Evolutionary conservation across 2,113 vertebrate species (phyloP), one percentile per base, ranked within the genome.

Genomic region (Rhinopomastus cyanomelas): DNA sequence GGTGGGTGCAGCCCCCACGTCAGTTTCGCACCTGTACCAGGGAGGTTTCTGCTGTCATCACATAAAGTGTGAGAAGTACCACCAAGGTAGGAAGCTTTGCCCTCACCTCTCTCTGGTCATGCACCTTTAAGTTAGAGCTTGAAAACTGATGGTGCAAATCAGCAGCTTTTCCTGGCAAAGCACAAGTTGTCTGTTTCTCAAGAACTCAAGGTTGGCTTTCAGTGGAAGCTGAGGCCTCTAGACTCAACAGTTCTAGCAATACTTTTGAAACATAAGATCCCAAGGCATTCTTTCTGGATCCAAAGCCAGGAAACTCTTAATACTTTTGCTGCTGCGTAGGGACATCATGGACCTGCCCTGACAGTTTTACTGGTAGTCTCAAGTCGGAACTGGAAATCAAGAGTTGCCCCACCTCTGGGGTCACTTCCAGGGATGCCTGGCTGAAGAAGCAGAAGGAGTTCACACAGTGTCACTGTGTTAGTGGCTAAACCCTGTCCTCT

Each of bases 41-140:
- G 4, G 29, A 29, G 13, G 42, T 39, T 46, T 48, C 29, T 25
- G 57, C 29, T 11, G 5, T 16, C 32, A 15, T 34, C 48, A 57
- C 3, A 0, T 6, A 26, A 56, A 36, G 53, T 32, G 34, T 3
- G n/a, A 8, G 14, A 12, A 57, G 9, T 6, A 7, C 4, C n/a
- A 22, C 18, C 68, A 68, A 49, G 19, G 26, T 13, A 7, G 51
- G 51, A 68, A 29, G n/a, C 34, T 12, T 1, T 7, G 29, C 66
- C 53, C 13, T 14, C 2, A 69, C 32, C 37, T 14, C 25, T 39
- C 12, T 27, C 36, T 42, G 37, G 51, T 36, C 60, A 27, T 20
- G 11, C 4, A 12, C n/a, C 57, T 71, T 56, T 57, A 56, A 37
- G 18, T 48, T 32, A 56, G 39, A 55, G 15, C 46, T 71, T 59